These are phyloP conservation scores for Oncorhynchus nerka DNA, from an alignment of 2,113 vertebrate genomes.

Conservation along the genomic window DNA sequence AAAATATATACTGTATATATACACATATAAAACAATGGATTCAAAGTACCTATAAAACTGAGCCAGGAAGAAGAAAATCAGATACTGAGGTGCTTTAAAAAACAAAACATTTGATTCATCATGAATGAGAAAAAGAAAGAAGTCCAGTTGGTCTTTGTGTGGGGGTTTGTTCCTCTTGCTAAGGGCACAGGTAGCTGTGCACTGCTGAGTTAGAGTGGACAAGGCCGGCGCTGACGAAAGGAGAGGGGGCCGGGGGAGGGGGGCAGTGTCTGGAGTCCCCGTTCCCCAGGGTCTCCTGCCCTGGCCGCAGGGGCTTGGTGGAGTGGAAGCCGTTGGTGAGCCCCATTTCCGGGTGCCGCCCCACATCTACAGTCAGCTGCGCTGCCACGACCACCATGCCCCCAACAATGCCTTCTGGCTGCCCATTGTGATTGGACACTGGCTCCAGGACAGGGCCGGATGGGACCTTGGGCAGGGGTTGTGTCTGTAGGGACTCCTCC, in stretches of 20 bases:
- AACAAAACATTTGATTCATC: constrained; percentile 36
- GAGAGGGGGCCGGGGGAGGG: constrained; percentile 56
- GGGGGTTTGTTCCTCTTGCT: constrained; percentile 35
- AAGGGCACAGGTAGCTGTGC: constrained; percentile 76
- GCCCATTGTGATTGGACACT: constrained; percentile 59
- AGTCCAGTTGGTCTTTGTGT: background rate
- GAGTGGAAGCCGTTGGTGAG: constrained; percentile 83
- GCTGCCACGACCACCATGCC: constrained; percentile 7
- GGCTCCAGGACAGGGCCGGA: constrained; percentile 43
- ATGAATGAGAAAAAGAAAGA: constrained; percentile 31
- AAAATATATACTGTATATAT: constrained; percentile 61
- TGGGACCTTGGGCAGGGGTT: constrained; percentile 31
- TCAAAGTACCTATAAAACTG: constrained; percentile 57
- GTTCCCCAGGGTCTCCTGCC: constrained; percentile 62
- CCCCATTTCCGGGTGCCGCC: constrained; percentile 40
- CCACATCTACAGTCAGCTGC: constrained; percentile 33
- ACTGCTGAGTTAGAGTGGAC: constrained; percentile 79
- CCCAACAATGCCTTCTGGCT: constrained; percentile 25
- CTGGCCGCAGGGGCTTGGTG: constrained; percentile 44
- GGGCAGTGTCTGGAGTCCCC: constrained; percentile 67
- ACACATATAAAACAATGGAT: constrained; percentile 50
- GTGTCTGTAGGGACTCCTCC: constrained; percentile 38
- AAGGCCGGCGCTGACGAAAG: constrained; percentile 70
- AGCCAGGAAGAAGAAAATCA: constrained; percentile 49
- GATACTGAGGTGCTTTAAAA: constrained; percentile 58